Evolutionary conservation across 2,113 vertebrate genomes (phyloP), one percentile per base, ranked within the genome.

Genomic region (Lates calcarifer): DNA sequence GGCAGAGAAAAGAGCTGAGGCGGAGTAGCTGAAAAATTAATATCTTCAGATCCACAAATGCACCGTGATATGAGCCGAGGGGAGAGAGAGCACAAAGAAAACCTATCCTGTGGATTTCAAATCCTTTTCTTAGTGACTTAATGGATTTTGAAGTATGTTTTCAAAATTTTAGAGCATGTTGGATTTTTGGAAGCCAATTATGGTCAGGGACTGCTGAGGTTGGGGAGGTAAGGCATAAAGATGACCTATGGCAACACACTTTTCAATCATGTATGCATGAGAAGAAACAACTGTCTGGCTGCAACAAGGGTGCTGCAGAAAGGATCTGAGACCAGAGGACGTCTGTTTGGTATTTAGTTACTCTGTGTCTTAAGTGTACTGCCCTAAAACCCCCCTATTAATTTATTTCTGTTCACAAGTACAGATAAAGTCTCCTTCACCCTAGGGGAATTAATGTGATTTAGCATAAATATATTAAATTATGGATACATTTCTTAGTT

Each of bases 141-240:
- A 83, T 88, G 89, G 87, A 87, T 88, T 84, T 87, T 49, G 68
- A 86, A 82, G 51, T 87, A 45, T 0, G 63, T 81, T 84, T 90
- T 84, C 79, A 88, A 87, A 88, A 85, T 83, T 84, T 84, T 43
- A 43, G 45, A 64, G 77, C 37, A 17, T 70, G 82, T 51, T 43
- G 77, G 37, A 73, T 86, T 77, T 80, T 77, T 80, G 56, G 78
- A 89, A 83, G 64, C 31, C 29, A 62, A 72, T 77, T 61, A 74
- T 60, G 61, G 66, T 45, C 57, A 74, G 37, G 3, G 41, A 66
- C 31, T 49, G 57, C 41, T 56, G 35, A 75, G 51, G 68, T 29
- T 58, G 64, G 65, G 41, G 53, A 75, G 43, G 57, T 37, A 70
- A 82, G 22, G 66, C 74, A 53, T 39, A n/a, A 73, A 79, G 45